Percentiles rank a stretch among this genome's conserved stretches.
Conservation (phyloP, 2,888 invertebrate genomes). For the Mythimna ferrago region DNA sequence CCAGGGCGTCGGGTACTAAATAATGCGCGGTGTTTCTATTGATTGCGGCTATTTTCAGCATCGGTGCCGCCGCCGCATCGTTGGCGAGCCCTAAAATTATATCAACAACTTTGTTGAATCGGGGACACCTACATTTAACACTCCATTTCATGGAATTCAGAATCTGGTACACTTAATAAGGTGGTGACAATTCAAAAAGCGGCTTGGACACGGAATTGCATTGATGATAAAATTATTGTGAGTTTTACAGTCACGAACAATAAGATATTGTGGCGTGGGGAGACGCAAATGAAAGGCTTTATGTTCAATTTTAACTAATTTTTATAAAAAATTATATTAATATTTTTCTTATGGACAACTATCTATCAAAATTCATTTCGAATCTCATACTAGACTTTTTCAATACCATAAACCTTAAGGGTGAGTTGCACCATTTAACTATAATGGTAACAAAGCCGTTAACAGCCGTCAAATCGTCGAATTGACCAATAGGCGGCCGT, state of each 20-base stretch:
- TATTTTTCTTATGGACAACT: too few species aligned
- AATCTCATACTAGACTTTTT: too few species aligned
- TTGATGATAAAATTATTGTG: background rate
- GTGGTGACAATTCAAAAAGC: background rate
- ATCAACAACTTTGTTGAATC: slow-evolving; percentile 44
- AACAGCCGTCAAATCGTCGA: too few species aligned
- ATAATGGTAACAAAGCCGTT: too few species aligned
- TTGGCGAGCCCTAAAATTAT: slow-evolving; percentile 53
- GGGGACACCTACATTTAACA: slow-evolving; percentile 33
- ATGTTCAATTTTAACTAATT: too few species aligned
- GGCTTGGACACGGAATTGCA: background rate
- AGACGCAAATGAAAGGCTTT: too few species aligned
- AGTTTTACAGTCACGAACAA: background rate
- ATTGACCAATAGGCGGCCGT: too few species aligned
- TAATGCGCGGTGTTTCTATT: slow-evolving; percentile 77
- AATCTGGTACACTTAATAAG: background rate
- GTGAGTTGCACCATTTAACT: too few species aligned
- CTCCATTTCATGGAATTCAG: slow-evolving; percentile 27
- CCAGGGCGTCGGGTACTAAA: slow-evolving; percentile 68
- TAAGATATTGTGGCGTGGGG: too few species aligned
- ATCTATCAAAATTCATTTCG: too few species aligned
- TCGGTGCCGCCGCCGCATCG: slow-evolving; percentile 60
- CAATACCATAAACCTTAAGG: too few species aligned
- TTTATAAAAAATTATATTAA: too few species aligned
- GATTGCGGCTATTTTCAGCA: slow-evolving; percentile 82